phyloP scores from a whole-genome alignment of 1,140 invertebrate species.

The Melitaea cinxia region DNA sequence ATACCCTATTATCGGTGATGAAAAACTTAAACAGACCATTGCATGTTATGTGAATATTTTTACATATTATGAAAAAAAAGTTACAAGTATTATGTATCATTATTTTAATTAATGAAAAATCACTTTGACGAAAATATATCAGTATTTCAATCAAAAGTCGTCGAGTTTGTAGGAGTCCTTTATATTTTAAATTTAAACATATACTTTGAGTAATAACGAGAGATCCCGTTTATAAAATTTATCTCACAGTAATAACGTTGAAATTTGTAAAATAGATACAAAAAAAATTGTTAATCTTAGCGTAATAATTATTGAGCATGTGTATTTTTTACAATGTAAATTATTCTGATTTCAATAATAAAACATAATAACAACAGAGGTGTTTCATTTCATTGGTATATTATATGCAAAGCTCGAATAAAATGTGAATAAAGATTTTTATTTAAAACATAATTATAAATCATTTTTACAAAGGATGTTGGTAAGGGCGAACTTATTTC shows the following conservation, averaged over 20 bases:
- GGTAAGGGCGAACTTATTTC: too few relatives aligned
- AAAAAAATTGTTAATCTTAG: conserved; percentile 74
- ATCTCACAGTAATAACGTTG: conserved; percentile 9
- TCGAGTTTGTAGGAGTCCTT: not conserved
- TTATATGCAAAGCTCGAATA: too few relatives aligned
- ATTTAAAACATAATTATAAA: not conserved
- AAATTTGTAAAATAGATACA: conserved; percentile 54
- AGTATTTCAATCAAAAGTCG: not conserved
- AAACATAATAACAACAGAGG: conserved; percentile 63
- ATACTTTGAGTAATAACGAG: not conserved
- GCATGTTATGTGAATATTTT: too few relatives aligned
- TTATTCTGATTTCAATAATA: conserved; percentile 81
- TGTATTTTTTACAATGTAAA: conserved; percentile 82
- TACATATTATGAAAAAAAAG: too few relatives aligned
- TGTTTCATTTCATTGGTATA: conserved; percentile 45
- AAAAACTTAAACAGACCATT: too few relatives aligned
- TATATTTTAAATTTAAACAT: not conserved
- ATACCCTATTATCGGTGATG: too few relatives aligned
- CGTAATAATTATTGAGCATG: conserved; percentile 68
- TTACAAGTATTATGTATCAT: too few relatives aligned
- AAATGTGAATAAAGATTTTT: too few relatives aligned
- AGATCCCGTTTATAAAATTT: conserved; percentile 11
- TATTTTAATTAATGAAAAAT: not conserved
- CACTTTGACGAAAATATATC: not conserved
- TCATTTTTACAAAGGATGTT: too few relatives aligned